Conservation (phyloP, 1,140 invertebrate species). For the Bombus terrestris region DNA sequence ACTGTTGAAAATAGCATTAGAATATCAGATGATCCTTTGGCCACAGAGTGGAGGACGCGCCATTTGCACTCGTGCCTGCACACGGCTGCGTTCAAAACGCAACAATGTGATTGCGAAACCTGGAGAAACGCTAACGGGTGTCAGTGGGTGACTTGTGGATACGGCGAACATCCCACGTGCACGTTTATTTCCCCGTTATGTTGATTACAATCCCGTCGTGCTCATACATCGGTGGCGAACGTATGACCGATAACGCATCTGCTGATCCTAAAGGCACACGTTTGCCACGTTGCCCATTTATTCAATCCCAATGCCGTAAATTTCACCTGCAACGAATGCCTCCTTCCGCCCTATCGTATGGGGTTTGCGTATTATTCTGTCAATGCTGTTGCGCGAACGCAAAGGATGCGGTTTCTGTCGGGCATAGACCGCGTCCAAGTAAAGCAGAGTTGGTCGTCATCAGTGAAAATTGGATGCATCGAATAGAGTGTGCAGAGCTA, state of each 20-base stretch:
- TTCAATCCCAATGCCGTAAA: slow-evolving; percentile 31
- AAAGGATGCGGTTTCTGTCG: not conserved
- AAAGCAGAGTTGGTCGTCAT: not conserved
- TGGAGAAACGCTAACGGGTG: slow-evolving; percentile 16
- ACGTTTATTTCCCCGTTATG: slow-evolving; percentile 62
- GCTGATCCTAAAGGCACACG: slow-evolving; percentile 8
- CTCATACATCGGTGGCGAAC: not conserved
- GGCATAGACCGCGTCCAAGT: not conserved
- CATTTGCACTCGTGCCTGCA: not conserved
- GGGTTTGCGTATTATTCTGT: not conserved
- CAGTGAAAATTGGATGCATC: not conserved
- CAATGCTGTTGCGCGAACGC: not conserved
- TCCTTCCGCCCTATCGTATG: not conserved
- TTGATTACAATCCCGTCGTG: slow-evolving; percentile 45
- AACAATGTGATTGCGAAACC: slow-evolving; percentile 27
- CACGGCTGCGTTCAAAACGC: too few relatives aligned
- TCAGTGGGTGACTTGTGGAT: slow-evolving; percentile 54
- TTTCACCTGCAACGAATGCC: not conserved
- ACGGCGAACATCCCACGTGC: slow-evolving; percentile 32
- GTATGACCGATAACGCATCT: slow-evolving; percentile 15
- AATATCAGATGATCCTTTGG: not conserved
- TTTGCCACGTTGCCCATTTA: slow-evolving; percentile 12
- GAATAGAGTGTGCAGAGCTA: too few relatives aligned
- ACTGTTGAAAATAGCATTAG: not conserved
- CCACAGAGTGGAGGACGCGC: not conserved